Base-by-base conservation (phyloP, 1,140 invertebrate species). In the Drosophila santomea region DNA sequence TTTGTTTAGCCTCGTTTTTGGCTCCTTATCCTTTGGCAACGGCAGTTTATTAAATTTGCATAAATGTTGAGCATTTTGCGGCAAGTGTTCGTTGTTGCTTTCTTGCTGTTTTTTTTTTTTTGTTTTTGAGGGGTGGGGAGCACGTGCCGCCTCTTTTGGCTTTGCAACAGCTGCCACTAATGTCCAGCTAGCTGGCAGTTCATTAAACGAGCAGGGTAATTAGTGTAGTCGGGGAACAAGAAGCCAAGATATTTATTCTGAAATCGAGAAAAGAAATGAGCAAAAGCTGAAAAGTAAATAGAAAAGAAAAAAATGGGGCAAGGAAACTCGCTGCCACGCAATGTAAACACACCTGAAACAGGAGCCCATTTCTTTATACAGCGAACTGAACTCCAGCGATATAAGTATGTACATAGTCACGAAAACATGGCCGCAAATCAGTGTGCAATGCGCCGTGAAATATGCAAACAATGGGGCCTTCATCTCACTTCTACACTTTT, bases 1-100 rank as follows among this genome's bases (percentile, higher is more conserved):
- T 75, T 73, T 71, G 52, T 68, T 56, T 64, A 50, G 62, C 59
- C 47, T 25, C 52, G 28, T 72, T 66, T 64, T 72, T 58, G 68
- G 66, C 54, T 58, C 20, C 43, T 44, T 66, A 36, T 43, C 44
- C 38, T 36, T 62, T 50, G 45, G 43, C 64, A 43, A 67, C 67
- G 59, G 55, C 68, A 88, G 80, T 88, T 88, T 88, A 88, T 88
- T 88, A 88, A 88, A 88, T 88, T 88, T 88, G 77, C 84, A 88
- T 88, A 88, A 88, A 84, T 88, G 84, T 78, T 82, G 73, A 78
- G 63, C 75, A 69, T 75, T 77, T 76, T 78, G 64, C 52, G 58
- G 64, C 72, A 75, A 75, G 76, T 78, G 74, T 72, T 58, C 32
- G 45, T 71, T 57, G 68, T 50, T 56, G 68, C 14, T 32, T 20